Base-by-base conservation (phyloP, 2,797 vertebrate species). In the Alcedo atthis region DNA sequence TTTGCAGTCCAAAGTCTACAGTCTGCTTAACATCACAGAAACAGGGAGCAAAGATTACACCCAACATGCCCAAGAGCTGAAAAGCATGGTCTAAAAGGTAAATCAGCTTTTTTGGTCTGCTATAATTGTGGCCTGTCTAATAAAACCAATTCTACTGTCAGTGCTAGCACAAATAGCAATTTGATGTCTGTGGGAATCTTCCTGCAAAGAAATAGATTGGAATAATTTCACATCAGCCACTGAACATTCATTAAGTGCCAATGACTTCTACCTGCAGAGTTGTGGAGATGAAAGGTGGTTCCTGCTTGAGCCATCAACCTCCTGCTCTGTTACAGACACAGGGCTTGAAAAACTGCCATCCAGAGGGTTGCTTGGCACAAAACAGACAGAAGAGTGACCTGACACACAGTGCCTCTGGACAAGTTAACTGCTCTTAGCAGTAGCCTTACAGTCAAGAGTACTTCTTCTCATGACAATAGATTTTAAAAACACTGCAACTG, bases 351-450 rank as follows among this genome's bases (percentile, higher is more conserved):
- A 85, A 42, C 1, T 10, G 43, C 17, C 1, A 0, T 42, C 11
- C 55, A 45, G 78, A 67, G 55, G 22, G 35, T 1, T 42, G 45
- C 5, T 15, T 26, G 40, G 54, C 48, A 75, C 33, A 28, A 19
- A 75, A 18, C 26, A 81, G 35, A 69, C 42, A 42, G 25, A 37
- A 37, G 20, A 43, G 64, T 22, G 57, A 73, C 24, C 33, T 2
- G 1, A 25, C 40, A 26, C 4, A 4, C 1, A 2, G 21, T 3
- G 37, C 54, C 51, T 55, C 58, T 4, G 5, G 32, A 4, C 24
- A 48, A 84, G 18, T 43, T 32, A 78, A 58, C 48, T 63, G 59
- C 59, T 87, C 51, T 61, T 35, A 66, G 40, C 43, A 35, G 32
- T 33, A 70, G 22, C 43, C 46, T 69, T 42, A 51, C 12, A 71